Evolutionary conservation across 2,888 invertebrate genomes (phyloP).

Genomic region (Perdita meconis): DNA sequence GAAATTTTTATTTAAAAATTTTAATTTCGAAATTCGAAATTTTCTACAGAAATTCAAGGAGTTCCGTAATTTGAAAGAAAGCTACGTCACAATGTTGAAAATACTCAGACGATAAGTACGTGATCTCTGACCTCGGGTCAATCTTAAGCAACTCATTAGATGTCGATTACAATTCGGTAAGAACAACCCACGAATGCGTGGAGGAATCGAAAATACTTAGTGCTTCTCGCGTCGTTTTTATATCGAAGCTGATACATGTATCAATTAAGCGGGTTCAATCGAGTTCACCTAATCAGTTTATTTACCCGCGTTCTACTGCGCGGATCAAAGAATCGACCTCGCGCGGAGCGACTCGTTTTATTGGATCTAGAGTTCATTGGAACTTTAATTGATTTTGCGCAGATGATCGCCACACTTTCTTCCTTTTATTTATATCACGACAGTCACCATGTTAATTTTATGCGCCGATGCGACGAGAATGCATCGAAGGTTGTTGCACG

Average conservation of each 20-base stretch:
- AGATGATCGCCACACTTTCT: neutral
- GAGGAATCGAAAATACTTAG: neutral
- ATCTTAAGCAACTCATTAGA: neutral
- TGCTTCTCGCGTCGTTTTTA: neutral
- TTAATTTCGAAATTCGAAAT: slow-evolving; percentile 5
- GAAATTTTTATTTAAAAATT: too few relatives aligned
- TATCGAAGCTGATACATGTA: neutral
- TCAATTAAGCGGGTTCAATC: slow-evolving; percentile 26
- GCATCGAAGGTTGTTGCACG: neutral
- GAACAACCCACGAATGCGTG: neutral
- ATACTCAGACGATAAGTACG: too few relatives aligned
- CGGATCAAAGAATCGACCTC: slow-evolving; percentile 5
- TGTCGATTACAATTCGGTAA: neutral
- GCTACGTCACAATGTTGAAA: neutral
- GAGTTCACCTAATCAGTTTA: slow-evolving; percentile 19
- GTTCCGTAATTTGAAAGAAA: neutral
- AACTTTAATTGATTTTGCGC: slow-evolving; percentile 33
- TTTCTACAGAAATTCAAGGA: neutral
- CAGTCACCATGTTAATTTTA: too few relatives aligned
- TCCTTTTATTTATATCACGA: neutral
- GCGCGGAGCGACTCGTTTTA: slow-evolving; percentile 11
- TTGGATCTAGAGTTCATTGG: slow-evolving; percentile 30
- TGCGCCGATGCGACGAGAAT: neutral
- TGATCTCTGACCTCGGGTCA: too few relatives aligned
- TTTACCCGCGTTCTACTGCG: slow-evolving; percentile 7